These are phyloP conservation scores for Pilophorus perplexus DNA, from an alignment of 2,888 invertebrate species.

Conservation along the genomic window DNA sequence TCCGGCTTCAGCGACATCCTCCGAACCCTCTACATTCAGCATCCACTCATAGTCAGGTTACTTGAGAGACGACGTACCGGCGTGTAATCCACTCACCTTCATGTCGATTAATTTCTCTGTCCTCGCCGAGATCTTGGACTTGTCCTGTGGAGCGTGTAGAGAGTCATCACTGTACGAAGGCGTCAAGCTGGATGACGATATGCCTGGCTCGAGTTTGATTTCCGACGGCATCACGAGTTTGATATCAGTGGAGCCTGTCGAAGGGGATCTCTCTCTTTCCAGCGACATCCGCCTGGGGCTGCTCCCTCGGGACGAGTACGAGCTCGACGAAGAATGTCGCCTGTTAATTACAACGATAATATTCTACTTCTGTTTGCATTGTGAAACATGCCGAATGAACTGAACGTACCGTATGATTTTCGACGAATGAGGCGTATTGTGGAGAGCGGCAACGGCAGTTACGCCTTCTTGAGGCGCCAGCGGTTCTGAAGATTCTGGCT, in stretches of 20 bases:
- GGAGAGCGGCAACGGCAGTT: neutral
- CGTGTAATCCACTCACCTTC: conserved; percentile 37
- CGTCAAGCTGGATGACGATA: conserved; percentile 12
- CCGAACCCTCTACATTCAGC: too few species aligned
- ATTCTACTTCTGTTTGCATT: too few species aligned
- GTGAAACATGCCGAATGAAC: too few species aligned
- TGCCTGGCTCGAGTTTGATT: neutral
- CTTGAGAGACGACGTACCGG: too few species aligned
- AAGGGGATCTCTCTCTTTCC: conserved; percentile 20
- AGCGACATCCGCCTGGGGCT: conserved; percentile 45
- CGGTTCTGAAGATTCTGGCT: conserved; percentile 25
- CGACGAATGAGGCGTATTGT: conserved; percentile 65
- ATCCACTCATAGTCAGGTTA: too few species aligned
- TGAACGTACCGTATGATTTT: conserved; percentile 67
- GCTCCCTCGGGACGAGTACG: conserved; percentile 48
- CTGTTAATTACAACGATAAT: conserved; percentile 50
- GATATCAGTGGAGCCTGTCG: neutral
- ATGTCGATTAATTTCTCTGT: conserved; percentile 45
- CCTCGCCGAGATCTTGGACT: conserved; percentile 41
- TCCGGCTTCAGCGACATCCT: too few species aligned
- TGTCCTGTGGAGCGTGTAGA: neutral
- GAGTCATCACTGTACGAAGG: neutral
- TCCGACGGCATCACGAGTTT: neutral
- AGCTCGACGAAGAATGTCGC: conserved; percentile 72
- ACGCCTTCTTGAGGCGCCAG: too few species aligned